Conservation (phyloP, 2,888 invertebrate genomes). For the Phasia obesa region DNA sequence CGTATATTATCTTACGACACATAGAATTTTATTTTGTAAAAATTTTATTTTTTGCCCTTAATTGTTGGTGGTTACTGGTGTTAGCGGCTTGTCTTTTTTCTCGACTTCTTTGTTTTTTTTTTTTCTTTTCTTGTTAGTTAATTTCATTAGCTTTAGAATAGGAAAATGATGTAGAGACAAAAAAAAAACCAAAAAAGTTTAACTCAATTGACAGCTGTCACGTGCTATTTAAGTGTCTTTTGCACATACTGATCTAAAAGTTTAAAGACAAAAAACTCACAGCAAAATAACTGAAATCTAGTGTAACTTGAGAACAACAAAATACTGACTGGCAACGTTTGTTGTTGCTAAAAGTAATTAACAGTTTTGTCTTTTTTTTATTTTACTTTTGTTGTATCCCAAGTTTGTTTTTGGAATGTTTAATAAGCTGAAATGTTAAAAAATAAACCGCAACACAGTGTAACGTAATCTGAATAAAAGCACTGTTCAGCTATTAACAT, state of each 20-base stretch:
- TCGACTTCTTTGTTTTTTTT: background rate
- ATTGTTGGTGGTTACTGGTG: slow-evolving; percentile 35
- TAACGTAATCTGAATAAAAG: background rate
- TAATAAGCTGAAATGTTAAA: slow-evolving; percentile 28
- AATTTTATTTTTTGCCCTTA: slow-evolving; percentile 15
- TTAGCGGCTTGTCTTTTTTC: slow-evolving; percentile 35
- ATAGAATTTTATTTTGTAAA: slow-evolving; percentile 13
- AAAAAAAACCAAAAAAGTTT: slow-evolving; percentile 15
- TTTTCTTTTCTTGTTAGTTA: slow-evolving; percentile 32
- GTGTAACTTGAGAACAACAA: slow-evolving; percentile 54
- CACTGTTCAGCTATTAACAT: no score
- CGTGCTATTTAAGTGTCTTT: slow-evolving; percentile 62
- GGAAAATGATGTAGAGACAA: background rate
- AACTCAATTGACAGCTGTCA: slow-evolving; percentile 71
- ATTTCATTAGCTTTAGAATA: slow-evolving; percentile 57
- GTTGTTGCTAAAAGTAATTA: slow-evolving; percentile 58
- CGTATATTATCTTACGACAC: slow-evolving; percentile 5
- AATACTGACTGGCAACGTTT: slow-evolving; percentile 5
- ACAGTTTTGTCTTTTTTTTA: slow-evolving; percentile 31
- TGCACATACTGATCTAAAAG: slow-evolving; percentile 48
- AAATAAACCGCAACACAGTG: slow-evolving; percentile 46
- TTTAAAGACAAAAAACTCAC: slow-evolving; percentile 19
- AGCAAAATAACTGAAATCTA: slow-evolving; percentile 44
- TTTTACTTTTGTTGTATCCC: background rate
- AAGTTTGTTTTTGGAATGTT: slow-evolving; percentile 21